Conservation (phyloP, 2,797 vertebrate species). For the Thaleichthys pacificus region DNA sequence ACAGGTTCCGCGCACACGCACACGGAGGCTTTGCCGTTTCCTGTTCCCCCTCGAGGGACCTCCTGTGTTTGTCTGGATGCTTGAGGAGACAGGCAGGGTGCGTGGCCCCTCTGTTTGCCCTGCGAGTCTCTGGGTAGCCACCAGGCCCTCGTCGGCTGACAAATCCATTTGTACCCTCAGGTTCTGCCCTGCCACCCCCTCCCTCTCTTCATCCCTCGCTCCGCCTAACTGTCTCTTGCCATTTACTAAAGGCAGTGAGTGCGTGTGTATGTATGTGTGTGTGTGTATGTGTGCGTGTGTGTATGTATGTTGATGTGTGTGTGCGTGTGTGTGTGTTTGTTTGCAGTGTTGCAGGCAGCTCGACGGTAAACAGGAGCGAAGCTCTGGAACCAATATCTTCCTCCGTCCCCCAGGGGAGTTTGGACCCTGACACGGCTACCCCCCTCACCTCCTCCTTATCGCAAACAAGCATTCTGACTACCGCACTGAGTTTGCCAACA, state of each 20-base stretch:
- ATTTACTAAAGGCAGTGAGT: neutral
- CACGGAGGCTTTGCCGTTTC: neutral
- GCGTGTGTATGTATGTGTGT: neutral
- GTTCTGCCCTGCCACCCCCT: conserved; percentile 15
- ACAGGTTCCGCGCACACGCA: neutral
- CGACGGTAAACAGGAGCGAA: too few species aligned
- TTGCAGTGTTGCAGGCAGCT: neutral
- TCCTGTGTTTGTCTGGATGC: too few species aligned
- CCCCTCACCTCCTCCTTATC: too few species aligned
- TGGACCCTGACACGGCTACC: too few species aligned
- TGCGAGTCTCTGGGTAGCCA: neutral
- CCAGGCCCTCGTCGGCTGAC: conserved; percentile 13
- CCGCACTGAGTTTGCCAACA: too few species aligned
- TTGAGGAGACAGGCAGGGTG: too few species aligned
- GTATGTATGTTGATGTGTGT: neutral
- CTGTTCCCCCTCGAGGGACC: neutral
- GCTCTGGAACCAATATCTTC: too few species aligned
- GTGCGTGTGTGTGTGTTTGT: neutral
- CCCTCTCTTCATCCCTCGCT: neutral
- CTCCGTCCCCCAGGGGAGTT: too few species aligned
- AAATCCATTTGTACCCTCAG: conserved; percentile 15
- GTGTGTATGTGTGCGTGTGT: neutral
- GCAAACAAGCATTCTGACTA: too few species aligned
- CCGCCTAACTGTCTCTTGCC: too few species aligned
- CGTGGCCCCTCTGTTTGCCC: neutral